Percentiles rank a stretch among this genome's conserved stretches.
These are phyloP conservation scores for Esox lucius DNA, from an alignment of 2,797 vertebrate genomes.

Conservation along the genomic window DNA sequence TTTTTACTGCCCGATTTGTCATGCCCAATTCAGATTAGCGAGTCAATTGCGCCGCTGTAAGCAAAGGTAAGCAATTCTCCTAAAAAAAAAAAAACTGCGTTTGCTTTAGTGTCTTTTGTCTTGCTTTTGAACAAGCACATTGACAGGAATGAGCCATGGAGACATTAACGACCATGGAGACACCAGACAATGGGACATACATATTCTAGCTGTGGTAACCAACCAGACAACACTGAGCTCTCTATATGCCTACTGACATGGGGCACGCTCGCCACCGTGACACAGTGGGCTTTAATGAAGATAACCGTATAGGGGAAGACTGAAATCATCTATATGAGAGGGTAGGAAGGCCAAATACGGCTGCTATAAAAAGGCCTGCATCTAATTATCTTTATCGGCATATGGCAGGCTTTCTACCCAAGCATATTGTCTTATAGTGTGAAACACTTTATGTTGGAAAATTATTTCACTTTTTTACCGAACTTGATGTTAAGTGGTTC, in stretches of 20 bases:
- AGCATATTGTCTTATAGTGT: neutral
- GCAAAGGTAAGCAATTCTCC: neutral
- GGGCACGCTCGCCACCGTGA: neutral
- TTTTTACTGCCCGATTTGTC: neutral
- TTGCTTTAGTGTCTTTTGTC: constrained; percentile 1
- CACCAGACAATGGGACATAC: constrained; percentile 66
- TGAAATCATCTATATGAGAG: neutral
- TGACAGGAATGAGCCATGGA: constrained; percentile 1
- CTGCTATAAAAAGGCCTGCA: neutral
- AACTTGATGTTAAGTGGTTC: too few relatives aligned
- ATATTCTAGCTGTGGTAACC: constrained; percentile 73
- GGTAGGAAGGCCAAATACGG: neutral
- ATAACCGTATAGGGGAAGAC: neutral
- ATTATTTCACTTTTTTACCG: neutral
- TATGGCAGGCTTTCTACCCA: neutral
- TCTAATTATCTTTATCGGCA: neutral
- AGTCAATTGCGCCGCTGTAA: neutral
- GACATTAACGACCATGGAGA: constrained; percentile 50
- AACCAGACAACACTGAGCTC: constrained; percentile 12
- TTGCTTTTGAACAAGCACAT: neutral
- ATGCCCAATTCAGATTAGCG: neutral
- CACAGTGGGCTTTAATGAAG: neutral
- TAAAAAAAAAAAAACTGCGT: neutral
- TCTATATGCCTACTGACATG: neutral
- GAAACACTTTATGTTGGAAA: neutral